Conservation (phyloP, 2,113 vertebrate species). For the Cygnus buccinator region DNA sequence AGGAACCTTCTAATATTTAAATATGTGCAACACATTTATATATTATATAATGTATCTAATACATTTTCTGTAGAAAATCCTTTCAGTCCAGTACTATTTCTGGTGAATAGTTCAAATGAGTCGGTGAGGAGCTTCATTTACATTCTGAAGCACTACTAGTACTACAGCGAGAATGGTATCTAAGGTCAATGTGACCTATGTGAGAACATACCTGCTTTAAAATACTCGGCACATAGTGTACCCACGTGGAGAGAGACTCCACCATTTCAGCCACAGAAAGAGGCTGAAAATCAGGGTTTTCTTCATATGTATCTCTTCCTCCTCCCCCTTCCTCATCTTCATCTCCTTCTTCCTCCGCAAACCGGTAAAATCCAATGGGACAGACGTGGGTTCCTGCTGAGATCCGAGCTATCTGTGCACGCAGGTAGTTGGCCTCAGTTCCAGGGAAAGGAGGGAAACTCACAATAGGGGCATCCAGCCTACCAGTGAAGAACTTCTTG, state of each 20-base stretch:
- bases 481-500: slow-evolving; percentile 90
- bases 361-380: slow-evolving; percentile 90
- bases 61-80: background rate
- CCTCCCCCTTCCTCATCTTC: slow-evolving; percentile 84
- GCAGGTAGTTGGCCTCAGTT: slow-evolving; percentile 90
- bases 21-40: background rate
- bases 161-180: background rate
- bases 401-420: slow-evolving; percentile 94
- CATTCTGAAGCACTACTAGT: background rate
- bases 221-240: slow-evolving; percentile 90
- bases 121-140: background rate
- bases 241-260: slow-evolving; percentile 87
- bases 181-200: rapidly evolving
- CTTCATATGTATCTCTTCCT: slow-evolving; percentile 77
- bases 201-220: slow-evolving; percentile 85
- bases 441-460: slow-evolving; percentile 94
- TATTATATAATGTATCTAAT: background rate
- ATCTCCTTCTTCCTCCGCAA: slow-evolving; percentile 86
- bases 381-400: slow-evolving; percentile 92
- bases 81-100: background rate
- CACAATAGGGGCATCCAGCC: slow-evolving; percentile 81
- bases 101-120: background rate
- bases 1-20: background rate
- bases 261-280: slow-evolving; percentile 81
- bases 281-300: slow-evolving; percentile 91